Evolutionary conservation across 2,888 invertebrate genomes (phyloP).

Genomic region (Leucophora obtusa): DNA sequence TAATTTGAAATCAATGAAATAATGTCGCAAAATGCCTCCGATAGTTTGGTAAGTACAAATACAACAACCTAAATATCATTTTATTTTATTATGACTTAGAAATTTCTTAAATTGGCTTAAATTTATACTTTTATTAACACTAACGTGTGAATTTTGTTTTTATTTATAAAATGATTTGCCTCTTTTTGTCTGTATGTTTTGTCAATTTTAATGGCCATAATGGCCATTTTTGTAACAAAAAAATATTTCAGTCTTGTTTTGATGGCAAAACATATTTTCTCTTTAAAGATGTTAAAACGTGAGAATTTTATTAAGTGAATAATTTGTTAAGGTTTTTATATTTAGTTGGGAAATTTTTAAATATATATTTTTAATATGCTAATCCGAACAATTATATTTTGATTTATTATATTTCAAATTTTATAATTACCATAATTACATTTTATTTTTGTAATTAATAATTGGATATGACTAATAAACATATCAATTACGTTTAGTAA

Average conservation of each 20-base stretch:
- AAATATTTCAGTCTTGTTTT: slow-evolving; percentile 6
- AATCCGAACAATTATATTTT: no score
- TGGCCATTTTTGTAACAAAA: slow-evolving; percentile 15
- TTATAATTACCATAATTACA: slow-evolving; percentile 15
- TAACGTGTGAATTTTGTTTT: slow-evolving; percentile 42
- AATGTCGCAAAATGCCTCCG: slow-evolving; percentile 79
- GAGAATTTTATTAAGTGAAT: slow-evolving; percentile 44
- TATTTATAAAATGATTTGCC: neutral
- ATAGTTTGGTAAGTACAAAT: slow-evolving; percentile 77
- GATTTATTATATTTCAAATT: slow-evolving; percentile 34
- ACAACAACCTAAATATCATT: neutral
- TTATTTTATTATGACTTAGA: slow-evolving; percentile 12
- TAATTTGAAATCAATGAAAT: slow-evolving; percentile 65
- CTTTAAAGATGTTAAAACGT: slow-evolving; percentile 46
- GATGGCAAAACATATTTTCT: slow-evolving; percentile 21
- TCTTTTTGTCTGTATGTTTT: neutral
- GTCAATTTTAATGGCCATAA: slow-evolving; percentile 22
- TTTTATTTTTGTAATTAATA: slow-evolving; percentile 6
- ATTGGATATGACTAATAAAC: slow-evolving; percentile 48
- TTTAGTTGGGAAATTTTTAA: slow-evolving; percentile 3
- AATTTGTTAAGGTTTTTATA: slow-evolving; percentile 4
- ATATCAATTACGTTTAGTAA: slow-evolving; percentile 20
- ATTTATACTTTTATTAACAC: slow-evolving; percentile 31
- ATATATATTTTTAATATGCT: no score
- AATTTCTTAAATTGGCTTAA: slow-evolving; percentile 47